A percentile compares a stretch with the other conserved stretches of the same genome.
Evolutionary conservation across 2,113 vertebrate genomes (phyloP).

Genomic region (Pristiophorus japonicus): DNA sequence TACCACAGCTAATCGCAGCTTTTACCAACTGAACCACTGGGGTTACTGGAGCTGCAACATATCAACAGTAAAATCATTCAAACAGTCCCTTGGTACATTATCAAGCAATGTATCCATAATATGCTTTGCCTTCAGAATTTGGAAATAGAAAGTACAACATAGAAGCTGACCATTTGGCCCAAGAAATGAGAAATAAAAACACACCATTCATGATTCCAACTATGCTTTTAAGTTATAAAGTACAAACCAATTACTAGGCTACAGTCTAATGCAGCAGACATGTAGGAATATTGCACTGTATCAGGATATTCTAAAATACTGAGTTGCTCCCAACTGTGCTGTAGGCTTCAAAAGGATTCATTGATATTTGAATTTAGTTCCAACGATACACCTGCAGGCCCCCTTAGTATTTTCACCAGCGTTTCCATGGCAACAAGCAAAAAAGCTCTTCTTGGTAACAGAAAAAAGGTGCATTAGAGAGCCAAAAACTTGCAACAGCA

Average conservation of each 20-base stretch:
- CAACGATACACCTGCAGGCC: slow-evolving; percentile 42
- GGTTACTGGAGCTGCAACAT: neutral
- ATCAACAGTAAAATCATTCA: neutral
- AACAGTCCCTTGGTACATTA: neutral
- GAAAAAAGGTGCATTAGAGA: neutral
- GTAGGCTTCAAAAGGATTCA: neutral
- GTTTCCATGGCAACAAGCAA: slow-evolving; percentile 58
- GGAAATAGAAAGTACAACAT: neutral
- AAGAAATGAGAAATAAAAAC: neutral
- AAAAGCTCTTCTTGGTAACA: slow-evolving; percentile 42
- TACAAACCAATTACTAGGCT: neutral
- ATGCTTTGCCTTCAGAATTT: neutral
- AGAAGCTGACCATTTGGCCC: neutral
- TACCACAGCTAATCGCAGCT: neutral
- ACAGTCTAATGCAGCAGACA: too few species aligned
- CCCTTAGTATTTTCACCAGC: slow-evolving; percentile 47
- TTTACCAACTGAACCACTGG: neutral
- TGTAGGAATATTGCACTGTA: neutral
- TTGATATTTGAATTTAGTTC: neutral
- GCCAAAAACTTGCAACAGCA: neutral
- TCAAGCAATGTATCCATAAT: neutral
- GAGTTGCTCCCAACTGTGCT: too few species aligned
- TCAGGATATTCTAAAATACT: neutral
- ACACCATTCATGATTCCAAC: neutral
- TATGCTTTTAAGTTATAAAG: neutral